These are phyloP conservation scores for Frankliniella intonsa DNA, from an alignment of 2,888 invertebrate species.

Conservation along the genomic window DNA sequence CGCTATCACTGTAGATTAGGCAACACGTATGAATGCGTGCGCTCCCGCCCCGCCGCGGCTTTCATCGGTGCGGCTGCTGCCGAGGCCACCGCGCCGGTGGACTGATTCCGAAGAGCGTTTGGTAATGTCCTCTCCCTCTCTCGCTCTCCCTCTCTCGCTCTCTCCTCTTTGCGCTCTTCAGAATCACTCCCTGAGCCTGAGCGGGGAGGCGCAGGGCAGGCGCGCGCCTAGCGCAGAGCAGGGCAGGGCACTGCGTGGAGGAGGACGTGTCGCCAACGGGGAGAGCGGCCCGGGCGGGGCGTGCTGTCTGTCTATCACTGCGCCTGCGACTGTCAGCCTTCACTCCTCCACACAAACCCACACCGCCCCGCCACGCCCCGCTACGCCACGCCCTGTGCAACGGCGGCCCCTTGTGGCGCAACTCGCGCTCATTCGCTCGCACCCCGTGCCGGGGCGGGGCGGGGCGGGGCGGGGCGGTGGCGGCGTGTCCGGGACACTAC, in stretches of 20 bases:
- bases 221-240: too few relatives aligned
- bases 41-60: too few relatives aligned
- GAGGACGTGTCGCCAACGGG: not conserved
- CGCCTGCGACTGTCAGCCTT: not conserved
- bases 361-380: not conserved
- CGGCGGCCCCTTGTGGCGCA: not conserved
- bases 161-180: not conserved
- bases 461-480: too few relatives aligned
- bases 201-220: not conserved
- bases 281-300: not conserved
- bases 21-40: too few relatives aligned
- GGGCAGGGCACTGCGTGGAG: not conserved
- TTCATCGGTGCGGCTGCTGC: too few relatives aligned
- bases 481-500: constrained; percentile 11
- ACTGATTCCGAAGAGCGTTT: too few relatives aligned
- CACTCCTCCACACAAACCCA: constrained; percentile 10
- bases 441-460: not conserved
- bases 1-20: too few relatives aligned
- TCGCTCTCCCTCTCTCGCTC: constrained; percentile 10
- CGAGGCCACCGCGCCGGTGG: too few relatives aligned
- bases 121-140: not conserved
- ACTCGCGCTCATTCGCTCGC: not conserved
- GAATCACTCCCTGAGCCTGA: too few relatives aligned
- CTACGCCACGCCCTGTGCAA: constrained; percentile 3
- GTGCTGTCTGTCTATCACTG: too few relatives aligned